Percentiles rank a stretch among this genome's conserved stretches.
Conservation (phyloP, 2,797 vertebrate genomes). For the Bradypodion pumilum region DNA sequence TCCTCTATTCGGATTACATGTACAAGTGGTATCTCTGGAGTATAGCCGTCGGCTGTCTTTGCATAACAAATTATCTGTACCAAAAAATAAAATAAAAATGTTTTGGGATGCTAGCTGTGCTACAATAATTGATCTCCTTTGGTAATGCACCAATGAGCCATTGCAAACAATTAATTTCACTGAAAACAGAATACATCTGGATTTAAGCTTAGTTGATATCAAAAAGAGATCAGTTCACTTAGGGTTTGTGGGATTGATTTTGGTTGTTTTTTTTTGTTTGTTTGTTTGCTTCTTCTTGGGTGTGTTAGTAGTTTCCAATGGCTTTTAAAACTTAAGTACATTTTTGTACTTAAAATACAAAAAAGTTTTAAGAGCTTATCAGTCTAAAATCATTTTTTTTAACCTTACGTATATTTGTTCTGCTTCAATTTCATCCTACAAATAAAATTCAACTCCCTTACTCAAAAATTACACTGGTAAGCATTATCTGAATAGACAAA, state of each 20-base stretch:
- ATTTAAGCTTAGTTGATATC: background rate
- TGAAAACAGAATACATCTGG: background rate
- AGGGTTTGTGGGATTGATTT: too few relatives aligned
- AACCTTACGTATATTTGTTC: background rate
- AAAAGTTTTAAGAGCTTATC: background rate
- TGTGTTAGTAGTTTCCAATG: too few relatives aligned
- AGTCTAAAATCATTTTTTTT: background rate
- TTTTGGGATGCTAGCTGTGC: background rate
- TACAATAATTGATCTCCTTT: background rate
- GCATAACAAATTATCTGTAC: constrained; percentile 77
- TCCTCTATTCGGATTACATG: constrained; percentile 80
- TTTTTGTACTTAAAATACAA: background rate
- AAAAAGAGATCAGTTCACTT: too few relatives aligned
- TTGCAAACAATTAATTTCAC: background rate
- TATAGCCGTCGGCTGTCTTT: constrained; percentile 74
- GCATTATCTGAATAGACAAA: background rate
- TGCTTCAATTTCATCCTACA: background rate
- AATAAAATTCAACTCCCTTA: background rate
- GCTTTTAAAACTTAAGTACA: too few relatives aligned
- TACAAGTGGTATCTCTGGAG: constrained; percentile 65
- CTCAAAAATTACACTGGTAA: background rate
- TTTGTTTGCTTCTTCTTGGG: too few relatives aligned
- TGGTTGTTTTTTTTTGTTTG: too few relatives aligned
- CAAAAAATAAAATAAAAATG: constrained; percentile 30
- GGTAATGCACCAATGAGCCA: background rate